These are phyloP conservation scores for Centruroides sculpturatus DNA, from an alignment of 1,140 invertebrate genomes.

Conservation along the genomic window DNA sequence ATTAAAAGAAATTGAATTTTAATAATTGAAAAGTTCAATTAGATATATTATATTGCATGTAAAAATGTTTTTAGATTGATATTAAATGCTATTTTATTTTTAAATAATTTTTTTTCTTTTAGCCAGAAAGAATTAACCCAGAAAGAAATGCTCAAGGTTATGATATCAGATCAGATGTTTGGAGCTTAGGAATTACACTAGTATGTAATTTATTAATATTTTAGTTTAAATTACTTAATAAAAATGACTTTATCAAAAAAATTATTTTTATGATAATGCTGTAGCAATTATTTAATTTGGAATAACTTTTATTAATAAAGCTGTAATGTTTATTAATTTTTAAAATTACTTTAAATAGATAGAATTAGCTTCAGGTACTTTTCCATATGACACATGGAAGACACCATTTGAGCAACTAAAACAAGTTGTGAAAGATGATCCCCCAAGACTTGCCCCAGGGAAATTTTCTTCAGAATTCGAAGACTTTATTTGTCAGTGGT, in stretches of 20 bases:
- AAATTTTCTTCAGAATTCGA: conserved; percentile 70
- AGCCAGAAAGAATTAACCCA: conserved; percentile 93
- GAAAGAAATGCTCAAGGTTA: conserved; percentile 80
- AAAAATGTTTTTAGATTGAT: too few relatives aligned
- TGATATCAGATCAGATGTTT: conserved; percentile 96
- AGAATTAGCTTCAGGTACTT: conserved; percentile 17
- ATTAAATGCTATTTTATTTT: too few relatives aligned
- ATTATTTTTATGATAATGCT: background rate
- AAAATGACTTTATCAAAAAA: too few relatives aligned
- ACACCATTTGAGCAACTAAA: conserved; percentile 88
- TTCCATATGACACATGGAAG: conserved; percentile 72
- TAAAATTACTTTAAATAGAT: background rate
- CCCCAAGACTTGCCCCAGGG: conserved; percentile 60
- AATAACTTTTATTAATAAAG: background rate
- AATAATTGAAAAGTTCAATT: background rate
- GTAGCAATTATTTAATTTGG: background rate
- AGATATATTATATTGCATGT: background rate
- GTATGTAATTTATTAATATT: conserved; percentile 33
- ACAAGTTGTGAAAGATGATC: conserved; percentile 77
- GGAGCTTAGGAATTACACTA: conserved; percentile 94
- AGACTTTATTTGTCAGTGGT: conserved; percentile 76
- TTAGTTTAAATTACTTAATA: background rate
- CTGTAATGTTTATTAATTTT: background rate
- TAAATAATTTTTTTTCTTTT: conserved; percentile 13
- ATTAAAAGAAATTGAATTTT: background rate